phyloP scores from a whole-genome alignment of 2,888 invertebrate genomes.

The Dyspetes luteomarginatus region DNA sequence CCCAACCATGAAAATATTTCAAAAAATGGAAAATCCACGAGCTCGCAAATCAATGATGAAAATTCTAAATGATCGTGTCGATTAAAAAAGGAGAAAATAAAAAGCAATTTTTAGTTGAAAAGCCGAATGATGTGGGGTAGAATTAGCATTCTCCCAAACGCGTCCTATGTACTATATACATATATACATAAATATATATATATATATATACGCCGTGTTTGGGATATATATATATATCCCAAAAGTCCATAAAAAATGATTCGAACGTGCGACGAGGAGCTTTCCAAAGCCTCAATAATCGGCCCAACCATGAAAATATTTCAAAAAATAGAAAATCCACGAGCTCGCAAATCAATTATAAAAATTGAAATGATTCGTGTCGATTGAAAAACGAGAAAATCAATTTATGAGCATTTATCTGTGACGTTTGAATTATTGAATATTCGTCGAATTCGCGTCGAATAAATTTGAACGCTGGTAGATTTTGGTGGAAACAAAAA shows the following conservation, averaged over 20 bases:
- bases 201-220: too few species aligned
- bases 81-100: background rate
- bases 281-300: constrained; percentile 25
- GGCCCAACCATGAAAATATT: background rate
- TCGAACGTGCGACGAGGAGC: too few species aligned
- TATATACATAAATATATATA: background rate
- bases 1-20: background rate
- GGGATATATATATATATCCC: too few species aligned
- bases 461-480: background rate
- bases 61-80: background rate
- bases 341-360: background rate
- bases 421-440: background rate
- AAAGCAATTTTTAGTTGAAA: too few species aligned
- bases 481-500: background rate
- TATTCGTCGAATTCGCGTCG: background rate
- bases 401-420: too few species aligned
- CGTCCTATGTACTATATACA: background rate
- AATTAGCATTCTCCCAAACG: too few species aligned
- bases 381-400: background rate
- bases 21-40: background rate
- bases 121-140: too few species aligned
- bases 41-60: background rate
- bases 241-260: too few species aligned
- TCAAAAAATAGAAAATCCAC: background rate
- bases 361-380: background rate